Percentiles rank a stretch among this genome's conserved stretches.
Evolutionary conservation across 2,797 vertebrate genomes (phyloP).

Genomic region (Corythornis leucogaster): DNA sequence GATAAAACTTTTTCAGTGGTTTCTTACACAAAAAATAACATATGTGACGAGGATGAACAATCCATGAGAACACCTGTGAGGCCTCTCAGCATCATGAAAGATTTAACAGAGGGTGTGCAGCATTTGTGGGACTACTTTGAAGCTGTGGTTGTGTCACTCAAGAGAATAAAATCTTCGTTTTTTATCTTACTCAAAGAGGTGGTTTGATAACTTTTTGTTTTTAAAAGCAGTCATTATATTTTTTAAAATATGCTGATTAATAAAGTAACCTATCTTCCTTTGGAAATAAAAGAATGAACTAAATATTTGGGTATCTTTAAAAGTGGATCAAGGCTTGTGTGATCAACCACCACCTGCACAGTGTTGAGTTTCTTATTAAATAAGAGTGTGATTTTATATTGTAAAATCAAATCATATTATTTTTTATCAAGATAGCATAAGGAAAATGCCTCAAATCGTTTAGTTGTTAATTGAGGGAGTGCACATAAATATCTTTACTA

Average conservation of each 20-base stretch:
- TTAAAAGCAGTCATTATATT: background rate
- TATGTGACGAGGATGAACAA: background rate
- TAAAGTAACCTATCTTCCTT: background rate
- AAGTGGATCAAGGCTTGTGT: background rate
- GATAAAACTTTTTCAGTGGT: background rate
- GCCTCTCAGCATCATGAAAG: background rate
- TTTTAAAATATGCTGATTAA: background rate
- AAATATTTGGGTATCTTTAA: background rate
- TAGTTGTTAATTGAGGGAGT: background rate
- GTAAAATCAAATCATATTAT: background rate
- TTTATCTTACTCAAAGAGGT: fast-evolving
- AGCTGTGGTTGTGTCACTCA: background rate
- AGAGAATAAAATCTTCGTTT: background rate
- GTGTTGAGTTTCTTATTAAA: background rate
- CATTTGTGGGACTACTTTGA: background rate
- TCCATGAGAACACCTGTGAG: background rate
- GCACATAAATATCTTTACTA: background rate
- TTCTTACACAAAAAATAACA: background rate
- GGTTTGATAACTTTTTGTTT: background rate
- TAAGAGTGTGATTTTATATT: background rate
- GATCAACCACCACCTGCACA: background rate
- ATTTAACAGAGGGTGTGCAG: background rate
- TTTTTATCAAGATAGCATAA: background rate
- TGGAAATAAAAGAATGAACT: background rate
- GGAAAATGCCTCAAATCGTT: background rate